Percentiles rank a stretch among this genome's conserved stretches.
These are phyloP conservation scores for Epistrophe grossulariae DNA, from an alignment of 2,888 invertebrate genomes.

Conservation along the genomic window DNA sequence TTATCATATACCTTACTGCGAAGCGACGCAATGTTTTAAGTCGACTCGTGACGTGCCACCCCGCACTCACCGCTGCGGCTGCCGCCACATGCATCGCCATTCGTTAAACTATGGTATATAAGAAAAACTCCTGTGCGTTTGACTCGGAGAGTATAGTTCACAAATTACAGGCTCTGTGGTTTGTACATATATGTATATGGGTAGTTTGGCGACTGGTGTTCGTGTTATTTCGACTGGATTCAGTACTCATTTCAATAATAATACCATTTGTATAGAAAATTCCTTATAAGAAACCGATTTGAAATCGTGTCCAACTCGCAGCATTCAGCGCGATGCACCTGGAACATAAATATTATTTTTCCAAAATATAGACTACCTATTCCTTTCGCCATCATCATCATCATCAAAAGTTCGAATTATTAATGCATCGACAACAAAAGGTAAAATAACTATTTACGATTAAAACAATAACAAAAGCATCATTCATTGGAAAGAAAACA, in stretches of 20 bases:
- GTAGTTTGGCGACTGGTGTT: conserved; percentile 51
- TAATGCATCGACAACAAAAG: conserved; percentile 19
- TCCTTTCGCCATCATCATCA: background rate
- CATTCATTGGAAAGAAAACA: conserved; percentile 59
- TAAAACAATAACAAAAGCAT: conserved; percentile 43
- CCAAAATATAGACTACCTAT: conserved; percentile 28
- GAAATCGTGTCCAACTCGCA: conserved; percentile 57
- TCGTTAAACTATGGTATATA: background rate
- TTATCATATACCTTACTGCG: conserved; percentile 57
- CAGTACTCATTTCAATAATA: conserved; percentile 67
- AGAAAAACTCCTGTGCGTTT: conserved; percentile 68
- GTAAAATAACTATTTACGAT: conserved; percentile 24
- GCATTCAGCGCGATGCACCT: conserved; percentile 49
- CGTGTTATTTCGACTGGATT: conserved; percentile 57
- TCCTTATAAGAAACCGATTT: conserved; percentile 30
- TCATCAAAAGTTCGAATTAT: conserved; percentile 17
- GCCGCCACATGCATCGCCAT: background rate
- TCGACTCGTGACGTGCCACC: conserved; percentile 60
- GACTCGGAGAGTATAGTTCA: conserved; percentile 60
- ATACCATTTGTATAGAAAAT: conserved; percentile 55
- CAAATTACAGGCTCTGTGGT: conserved; percentile 56
- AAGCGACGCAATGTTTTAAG: conserved; percentile 57
- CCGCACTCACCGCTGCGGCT: background rate
- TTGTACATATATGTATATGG: background rate
- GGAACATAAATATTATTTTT: conserved; percentile 34